Percentiles rank a stretch among this genome's conserved stretches.
These are phyloP conservation scores for Mycetomoellerius zeteki DNA, from an alignment of 1,140 invertebrate genomes.

Conservation along the genomic window DNA sequence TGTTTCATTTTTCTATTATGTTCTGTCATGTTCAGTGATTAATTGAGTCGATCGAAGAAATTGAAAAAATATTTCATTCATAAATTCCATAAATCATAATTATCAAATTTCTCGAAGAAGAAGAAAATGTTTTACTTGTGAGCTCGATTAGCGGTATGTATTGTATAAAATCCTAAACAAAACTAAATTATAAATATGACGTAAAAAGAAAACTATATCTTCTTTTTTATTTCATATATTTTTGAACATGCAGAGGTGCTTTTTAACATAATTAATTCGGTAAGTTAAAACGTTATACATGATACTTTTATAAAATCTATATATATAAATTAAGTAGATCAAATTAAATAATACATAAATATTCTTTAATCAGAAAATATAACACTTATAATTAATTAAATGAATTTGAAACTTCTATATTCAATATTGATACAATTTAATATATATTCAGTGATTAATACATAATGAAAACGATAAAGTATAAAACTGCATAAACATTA, in stretches of 20 bases:
- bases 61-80: constrained; percentile 4
- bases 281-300: constrained; percentile 9
- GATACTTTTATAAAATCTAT: background rate
- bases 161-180: background rate
- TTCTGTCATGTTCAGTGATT: background rate
- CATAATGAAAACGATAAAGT: too few species aligned
- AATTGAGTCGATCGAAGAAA: background rate
- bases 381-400: background rate
- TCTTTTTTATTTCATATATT: background rate
- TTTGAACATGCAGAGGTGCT: background rate
- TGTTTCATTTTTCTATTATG: background rate
- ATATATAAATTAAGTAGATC: background rate
- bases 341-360: background rate
- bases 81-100: background rate
- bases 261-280: background rate
- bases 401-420: background rate
- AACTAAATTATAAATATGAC: background rate
- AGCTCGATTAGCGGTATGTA: background rate
- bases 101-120: background rate
- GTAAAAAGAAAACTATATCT: background rate
- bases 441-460: too few species aligned
- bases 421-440: background rate
- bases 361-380: background rate
- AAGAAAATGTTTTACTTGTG: constrained; percentile 17
- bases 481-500: too few species aligned